Evolutionary conservation across 2,113 vertebrate genomes (phyloP), one percentile per base, ranked within the genome.

Genomic region (Dipodomys stephensi): DNA sequence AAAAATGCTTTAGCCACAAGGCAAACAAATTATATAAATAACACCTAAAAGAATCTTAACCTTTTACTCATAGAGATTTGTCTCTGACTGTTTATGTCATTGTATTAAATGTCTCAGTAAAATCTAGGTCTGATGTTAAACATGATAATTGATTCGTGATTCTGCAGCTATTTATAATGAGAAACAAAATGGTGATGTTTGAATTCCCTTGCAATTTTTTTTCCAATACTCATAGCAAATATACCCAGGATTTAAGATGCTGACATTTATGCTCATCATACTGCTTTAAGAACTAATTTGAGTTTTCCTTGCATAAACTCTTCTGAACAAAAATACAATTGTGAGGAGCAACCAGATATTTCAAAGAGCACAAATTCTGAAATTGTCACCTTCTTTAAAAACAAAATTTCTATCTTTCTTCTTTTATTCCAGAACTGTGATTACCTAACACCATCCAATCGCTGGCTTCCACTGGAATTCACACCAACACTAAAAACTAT

Each of bases 71-170:
- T 81, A 80, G 78, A 67, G 80, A 83, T 91, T 92, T 83, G 82
- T 92, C 76, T 82, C 83, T 78, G 89, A 88, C 89, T 79, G 84
- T 76, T 87, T 71, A 92, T 94, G 84, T 44, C 90, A 82, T 39
- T 46, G 77, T 72, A 84, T 81, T 93, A 87, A 96, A 92, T 12
- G 2, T 62, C 32, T 60, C 39, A 15, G 30, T 87, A 73, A 35
- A 87, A 64, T 25, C 13, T 32, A 49, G 68, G 30, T 92, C 80
- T 87, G 44, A 88, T 79, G 95, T 93, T 91, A 87, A 62, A 84
- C 6, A 16, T 11, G 15, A 62, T 83, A 92, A 94, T 84, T 89
- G 88, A 94, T 91, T 94, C 64, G 72, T 77, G 44, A 87, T 44
- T 64, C 73, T 87, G 39, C 30, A 74, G 57, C 79, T 82, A 23